Evolutionary conservation across 2,113 vertebrate genomes (phyloP), one percentile per base, ranked within the genome.

Genomic region (Odocoileus hemionus): DNA sequence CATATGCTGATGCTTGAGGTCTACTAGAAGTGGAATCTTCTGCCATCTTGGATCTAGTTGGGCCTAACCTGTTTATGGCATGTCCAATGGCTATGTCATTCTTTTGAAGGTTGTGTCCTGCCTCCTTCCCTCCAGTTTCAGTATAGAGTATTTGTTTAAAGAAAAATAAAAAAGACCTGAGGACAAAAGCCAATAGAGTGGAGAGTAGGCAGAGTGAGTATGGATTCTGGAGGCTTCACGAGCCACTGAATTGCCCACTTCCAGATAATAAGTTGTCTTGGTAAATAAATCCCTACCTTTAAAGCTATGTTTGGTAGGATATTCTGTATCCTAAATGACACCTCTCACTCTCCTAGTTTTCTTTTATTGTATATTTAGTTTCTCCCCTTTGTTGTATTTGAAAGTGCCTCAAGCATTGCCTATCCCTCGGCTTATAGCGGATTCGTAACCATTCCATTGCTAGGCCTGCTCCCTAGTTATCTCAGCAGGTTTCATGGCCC

Each of bases 1-100:
- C 67, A 13, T 39, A 70, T 70, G 36, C 64, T 36, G 64, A 36
- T 10, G n/a, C 67, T 39, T 1, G n/a, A 70, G 5, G 19, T 39
- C n/a, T 70, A 23, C n/a, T 39, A 70, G 67, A 70, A 70, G 67
- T 12, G 67, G n/a, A 39, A 39, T 70, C 67, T 70, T 70, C 67
- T 70, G 19, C 67, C 67, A 23, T 70, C 5, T 23, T 23, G 67
- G n/a, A 23, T 70, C 67, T 70, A 39, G 19, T 6, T 70, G 67
- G n/a, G n/a, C 67, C n/a, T 70, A 70, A 70, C 19, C n/a, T 39
- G n/a, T 39, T 70, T 39, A 6, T 70, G n/a, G 39, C 0, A 0
- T 70, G 67, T 21, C 67, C 67, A 13, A 39, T 39, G 67, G 19
- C 19, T 39, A 1, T 39, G 67, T 70, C n/a, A 13, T 70, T 70